These are phyloP conservation scores for Drosophila maculinotata DNA, from an alignment of 2,888 invertebrate genomes.

Conservation along the genomic window DNA sequence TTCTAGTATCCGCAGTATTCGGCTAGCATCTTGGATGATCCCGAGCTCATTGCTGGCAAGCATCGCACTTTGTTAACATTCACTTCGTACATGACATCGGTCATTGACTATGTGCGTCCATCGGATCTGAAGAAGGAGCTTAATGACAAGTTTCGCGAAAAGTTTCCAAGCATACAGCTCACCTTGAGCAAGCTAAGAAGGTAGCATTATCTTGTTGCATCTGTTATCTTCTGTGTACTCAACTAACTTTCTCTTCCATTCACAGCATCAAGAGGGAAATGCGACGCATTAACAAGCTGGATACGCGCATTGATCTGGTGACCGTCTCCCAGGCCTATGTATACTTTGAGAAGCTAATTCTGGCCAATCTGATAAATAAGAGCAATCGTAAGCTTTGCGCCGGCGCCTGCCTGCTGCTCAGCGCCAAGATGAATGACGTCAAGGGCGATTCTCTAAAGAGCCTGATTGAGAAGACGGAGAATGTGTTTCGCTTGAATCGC, in stretches of 20 bases:
- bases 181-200: constrained; percentile 98
- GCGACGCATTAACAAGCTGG: constrained; percentile 95
- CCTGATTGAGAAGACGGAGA: constrained; percentile 97
- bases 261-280: constrained; percentile 97
- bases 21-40: constrained; percentile 96
- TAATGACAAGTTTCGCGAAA: constrained; percentile 97
- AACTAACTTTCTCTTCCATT: background rate
- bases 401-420: constrained; percentile 96
- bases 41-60: constrained; percentile 95
- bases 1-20: constrained; percentile 88
- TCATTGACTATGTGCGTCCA: constrained; percentile 98
- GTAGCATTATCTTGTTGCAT: constrained; percentile 85
- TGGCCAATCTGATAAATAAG: constrained; percentile 96
- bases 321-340: constrained; percentile 98
- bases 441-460: constrained; percentile 95
- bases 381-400: constrained; percentile 98
- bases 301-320: constrained; percentile 93
- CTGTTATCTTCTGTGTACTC: background rate
- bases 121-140: constrained; percentile 98
- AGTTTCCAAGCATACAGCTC: constrained; percentile 97
- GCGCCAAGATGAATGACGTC: constrained; percentile 98
- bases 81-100: constrained; percentile 96
- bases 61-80: constrained; percentile 94
- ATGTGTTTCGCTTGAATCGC: constrained; percentile 94
- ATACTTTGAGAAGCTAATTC: constrained; percentile 98